Percentiles rank a stretch among this genome's conserved stretches.
phyloP scores from a whole-genome alignment of 2,113 vertebrate genomes.

The Phalacrocorax aristotelis region DNA sequence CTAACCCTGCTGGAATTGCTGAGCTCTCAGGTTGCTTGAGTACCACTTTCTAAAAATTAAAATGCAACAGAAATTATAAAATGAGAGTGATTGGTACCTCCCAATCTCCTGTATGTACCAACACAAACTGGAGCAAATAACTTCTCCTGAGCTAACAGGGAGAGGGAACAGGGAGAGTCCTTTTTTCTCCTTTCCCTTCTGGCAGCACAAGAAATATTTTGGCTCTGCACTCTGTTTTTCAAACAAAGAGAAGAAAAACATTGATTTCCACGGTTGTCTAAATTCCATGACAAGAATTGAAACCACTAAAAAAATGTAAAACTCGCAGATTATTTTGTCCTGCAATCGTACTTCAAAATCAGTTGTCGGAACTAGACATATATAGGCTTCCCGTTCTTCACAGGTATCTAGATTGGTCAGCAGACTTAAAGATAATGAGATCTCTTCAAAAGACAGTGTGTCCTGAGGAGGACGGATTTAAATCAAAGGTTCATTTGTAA shows the following conservation, averaged over 20 bases:
- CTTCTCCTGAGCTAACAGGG: background rate
- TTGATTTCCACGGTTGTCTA: background rate
- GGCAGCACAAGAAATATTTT: background rate
- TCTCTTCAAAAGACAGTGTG: background rate
- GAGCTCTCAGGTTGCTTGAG: slow-evolving; percentile 37
- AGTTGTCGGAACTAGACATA: background rate
- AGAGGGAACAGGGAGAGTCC: background rate
- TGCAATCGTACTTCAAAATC: background rate
- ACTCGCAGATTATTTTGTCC: background rate
- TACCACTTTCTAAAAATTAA: slow-evolving; percentile 56
- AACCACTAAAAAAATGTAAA: background rate
- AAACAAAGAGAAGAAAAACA: background rate
- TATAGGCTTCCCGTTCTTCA: background rate
- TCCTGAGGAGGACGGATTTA: background rate
- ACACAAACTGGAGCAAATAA: background rate
- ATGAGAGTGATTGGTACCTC: background rate
- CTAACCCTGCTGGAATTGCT: slow-evolving; percentile 48
- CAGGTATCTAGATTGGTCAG: background rate
- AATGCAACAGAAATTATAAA: background rate
- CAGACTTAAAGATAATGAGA: background rate
- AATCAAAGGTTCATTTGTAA: background rate
- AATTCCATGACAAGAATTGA: background rate
- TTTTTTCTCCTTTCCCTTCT: background rate
- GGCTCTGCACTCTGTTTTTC: background rate
- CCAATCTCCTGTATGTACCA: background rate